These are phyloP conservation scores for Chesias legatella DNA, from an alignment of 2,888 invertebrate genomes.

Conservation along the genomic window DNA sequence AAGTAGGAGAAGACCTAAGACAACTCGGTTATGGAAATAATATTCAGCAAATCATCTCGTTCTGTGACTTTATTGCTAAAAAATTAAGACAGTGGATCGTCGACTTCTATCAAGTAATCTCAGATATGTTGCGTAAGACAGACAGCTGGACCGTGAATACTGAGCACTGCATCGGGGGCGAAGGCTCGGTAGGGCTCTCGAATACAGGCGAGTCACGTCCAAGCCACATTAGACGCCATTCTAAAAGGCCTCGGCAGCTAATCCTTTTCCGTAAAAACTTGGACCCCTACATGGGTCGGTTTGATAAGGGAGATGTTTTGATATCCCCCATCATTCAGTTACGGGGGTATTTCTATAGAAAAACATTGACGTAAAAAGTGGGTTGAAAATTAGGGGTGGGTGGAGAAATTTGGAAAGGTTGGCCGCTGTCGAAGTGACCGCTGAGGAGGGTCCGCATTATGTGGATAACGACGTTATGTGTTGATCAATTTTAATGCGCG, in stretches of 20 bases:
- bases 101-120: too few relatives aligned
- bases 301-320: conserved; percentile 77
- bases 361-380: conserved; percentile 80
- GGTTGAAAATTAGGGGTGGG: conserved; percentile 62
- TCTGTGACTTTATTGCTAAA: too few relatives aligned
- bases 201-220: conserved; percentile 36
- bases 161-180: too few relatives aligned
- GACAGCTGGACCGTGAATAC: too few relatives aligned
- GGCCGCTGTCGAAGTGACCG: conserved; percentile 77
- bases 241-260: conserved; percentile 59
- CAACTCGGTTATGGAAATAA: too few relatives aligned
- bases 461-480: conserved; percentile 78
- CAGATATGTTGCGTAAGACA: too few relatives aligned
- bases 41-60: too few relatives aligned
- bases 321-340: conserved; percentile 75
- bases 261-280: conserved; percentile 74
- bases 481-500: conserved; percentile 78
- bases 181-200: too few relatives aligned
- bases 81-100: too few relatives aligned
- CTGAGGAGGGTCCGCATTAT: conserved; percentile 77
- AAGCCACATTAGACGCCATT: conserved; percentile 39
- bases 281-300: conserved; percentile 45
- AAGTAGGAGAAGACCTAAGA: too few relatives aligned
- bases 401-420: conserved; percentile 60
- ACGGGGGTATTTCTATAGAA: conserved; percentile 70